These are phyloP conservation scores for Anastrepha obliqua DNA, from an alignment of 1,140 invertebrate genomes.

Conservation along the genomic window DNA sequence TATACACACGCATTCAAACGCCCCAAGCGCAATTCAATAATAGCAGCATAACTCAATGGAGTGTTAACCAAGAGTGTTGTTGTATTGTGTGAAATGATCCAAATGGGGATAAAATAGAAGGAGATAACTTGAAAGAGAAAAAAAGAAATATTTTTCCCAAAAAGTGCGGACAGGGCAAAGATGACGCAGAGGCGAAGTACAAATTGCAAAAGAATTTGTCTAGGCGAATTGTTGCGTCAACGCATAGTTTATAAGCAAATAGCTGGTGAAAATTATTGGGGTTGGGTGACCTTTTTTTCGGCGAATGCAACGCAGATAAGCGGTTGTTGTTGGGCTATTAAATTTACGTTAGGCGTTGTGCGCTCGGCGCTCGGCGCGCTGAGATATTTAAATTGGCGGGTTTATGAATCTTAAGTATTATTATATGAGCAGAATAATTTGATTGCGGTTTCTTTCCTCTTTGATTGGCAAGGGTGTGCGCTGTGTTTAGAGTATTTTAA, in stretches of 20 bases:
- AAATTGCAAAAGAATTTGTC: conserved; percentile 18
- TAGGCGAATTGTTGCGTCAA: conserved; percentile 13
- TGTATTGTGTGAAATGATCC: conserved; percentile 33
- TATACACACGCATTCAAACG: neutral
- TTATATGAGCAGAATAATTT: too few relatives aligned
- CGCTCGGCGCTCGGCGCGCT: neutral
- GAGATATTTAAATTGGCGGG: neutral
- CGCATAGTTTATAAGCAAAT: conserved; percentile 19
- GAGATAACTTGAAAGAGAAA: neutral
- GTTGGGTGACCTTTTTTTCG: neutral
- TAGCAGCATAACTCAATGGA: conserved; percentile 18
- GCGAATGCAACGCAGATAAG: neutral
- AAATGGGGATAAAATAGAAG: neutral
- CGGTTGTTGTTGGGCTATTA: conserved; percentile 24
- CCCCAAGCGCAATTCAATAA: neutral
- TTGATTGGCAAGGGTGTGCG: too few relatives aligned
- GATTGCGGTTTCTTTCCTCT: too few relatives aligned
- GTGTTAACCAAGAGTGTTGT: neutral
- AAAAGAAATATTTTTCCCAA: neutral
- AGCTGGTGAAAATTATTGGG: conserved; percentile 19
- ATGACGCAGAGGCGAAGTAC: neutral
- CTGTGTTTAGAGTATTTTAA: too few relatives aligned
- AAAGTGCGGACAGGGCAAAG: too few relatives aligned
- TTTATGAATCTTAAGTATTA: neutral
- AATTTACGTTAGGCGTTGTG: conserved; percentile 12